A percentile compares a stretch with the other conserved stretches of the same genome.
These are phyloP conservation scores for Chrysochloris asiatica DNA, from an alignment of 2,113 vertebrate species.

Conservation along the genomic window DNA sequence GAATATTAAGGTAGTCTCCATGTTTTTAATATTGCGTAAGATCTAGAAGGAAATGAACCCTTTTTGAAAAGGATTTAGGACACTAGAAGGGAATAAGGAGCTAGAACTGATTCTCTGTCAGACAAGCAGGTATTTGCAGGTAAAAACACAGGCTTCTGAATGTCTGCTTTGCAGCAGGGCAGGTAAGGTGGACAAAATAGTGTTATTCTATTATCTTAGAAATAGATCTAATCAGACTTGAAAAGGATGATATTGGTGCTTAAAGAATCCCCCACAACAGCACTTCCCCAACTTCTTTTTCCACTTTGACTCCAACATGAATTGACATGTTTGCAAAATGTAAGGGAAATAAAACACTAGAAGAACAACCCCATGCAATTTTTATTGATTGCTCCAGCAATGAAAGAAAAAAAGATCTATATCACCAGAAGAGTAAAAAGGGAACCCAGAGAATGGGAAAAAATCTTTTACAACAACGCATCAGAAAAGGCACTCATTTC, in stretches of 20 bases:
- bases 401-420: no score
- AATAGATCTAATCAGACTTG: no score
- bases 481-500: no score
- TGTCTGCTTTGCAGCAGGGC: not conserved
- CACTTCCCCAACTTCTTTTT: not conserved
- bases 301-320: not conserved
- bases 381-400: slow-evolving; percentile 10
- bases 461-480: no score
- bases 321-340: not conserved
- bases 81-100: not conserved
- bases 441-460: no score
- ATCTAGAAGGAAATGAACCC: not conserved
- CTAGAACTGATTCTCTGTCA: not conserved
- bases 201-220: no score
- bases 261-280: no score
- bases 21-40: not conserved
- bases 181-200: not conserved
- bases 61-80: not conserved
- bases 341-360: no score
- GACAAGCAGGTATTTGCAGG: not conserved
- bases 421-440: no score
- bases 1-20: no score
- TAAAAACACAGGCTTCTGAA: not conserved
- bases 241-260: no score
- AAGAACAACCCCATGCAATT: not conserved